A percentile compares a stretch with the other conserved stretches of the same genome.
Evolutionary conservation across 2,113 vertebrate species (phyloP).

Genomic region (Neofelis nebulosa): DNA sequence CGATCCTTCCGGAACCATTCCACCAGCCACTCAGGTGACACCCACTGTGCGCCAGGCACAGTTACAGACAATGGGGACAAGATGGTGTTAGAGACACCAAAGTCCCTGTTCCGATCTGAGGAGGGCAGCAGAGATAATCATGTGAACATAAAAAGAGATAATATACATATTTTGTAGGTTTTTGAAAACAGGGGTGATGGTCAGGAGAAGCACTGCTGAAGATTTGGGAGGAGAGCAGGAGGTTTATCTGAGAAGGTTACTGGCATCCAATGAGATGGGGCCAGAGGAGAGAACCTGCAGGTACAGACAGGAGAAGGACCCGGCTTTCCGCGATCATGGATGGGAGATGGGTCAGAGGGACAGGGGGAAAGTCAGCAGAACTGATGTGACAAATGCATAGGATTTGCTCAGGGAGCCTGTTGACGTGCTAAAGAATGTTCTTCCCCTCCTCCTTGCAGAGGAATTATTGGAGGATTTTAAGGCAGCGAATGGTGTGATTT

Average conservation of each 20-base stretch:
- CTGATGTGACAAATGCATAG: rapidly evolving
- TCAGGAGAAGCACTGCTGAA: not conserved
- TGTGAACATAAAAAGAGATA: not conserved
- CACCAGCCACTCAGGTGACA: not conserved
- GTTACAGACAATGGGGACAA: too few species aligned
- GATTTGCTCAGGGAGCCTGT: rapidly evolving
- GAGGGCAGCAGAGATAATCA: not conserved
- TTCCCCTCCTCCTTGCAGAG: not conserved
- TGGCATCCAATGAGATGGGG: not conserved
- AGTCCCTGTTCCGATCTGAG: not conserved
- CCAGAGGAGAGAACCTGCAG: not conserved
- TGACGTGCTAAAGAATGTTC: rapidly evolving
- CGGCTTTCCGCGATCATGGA: not conserved
- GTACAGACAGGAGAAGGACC: rapidly evolving
- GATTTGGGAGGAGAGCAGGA: rapidly evolving
- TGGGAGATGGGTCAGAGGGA: not conserved
- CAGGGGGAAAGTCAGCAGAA: not conserved
- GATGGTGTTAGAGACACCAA: rapidly evolving
- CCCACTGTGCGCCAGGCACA: too few species aligned
- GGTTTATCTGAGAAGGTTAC: not conserved
- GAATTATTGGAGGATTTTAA: not conserved
- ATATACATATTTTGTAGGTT: not conserved
- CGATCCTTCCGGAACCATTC: not conserved
- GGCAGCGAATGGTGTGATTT: rapidly evolving
- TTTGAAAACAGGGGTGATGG: not conserved